Base-by-base conservation (phyloP, 2,113 vertebrate genomes). In the Sardina pilchardus region DNA sequence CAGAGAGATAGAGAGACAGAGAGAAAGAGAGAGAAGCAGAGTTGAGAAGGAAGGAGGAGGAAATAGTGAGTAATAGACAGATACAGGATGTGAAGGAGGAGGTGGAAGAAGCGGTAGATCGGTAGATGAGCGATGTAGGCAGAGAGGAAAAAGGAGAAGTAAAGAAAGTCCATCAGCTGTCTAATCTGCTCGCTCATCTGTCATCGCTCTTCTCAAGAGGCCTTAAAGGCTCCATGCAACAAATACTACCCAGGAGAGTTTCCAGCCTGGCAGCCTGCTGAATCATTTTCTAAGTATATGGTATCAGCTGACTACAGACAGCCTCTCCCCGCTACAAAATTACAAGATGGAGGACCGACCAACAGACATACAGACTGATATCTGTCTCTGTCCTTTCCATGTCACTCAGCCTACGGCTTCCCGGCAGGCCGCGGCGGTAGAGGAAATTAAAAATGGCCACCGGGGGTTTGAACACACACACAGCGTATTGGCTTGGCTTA, bases 401-500 rank as follows among this genome's bases (percentile, higher is more conserved):
- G 71, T 34, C 71, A 78, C 30, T 78, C 71, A 36, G 19, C 6
- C 4, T 30, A 75, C 16, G 80, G 84, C 42, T 48, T 59, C 82
- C 48, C 12, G 47, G 50, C 50, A 75, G 12, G 75, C 24, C 26
- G 39, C 63, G 43, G n/a, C 21, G 30, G 36, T 36, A 56, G 43
- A 21, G 44, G 59, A 45, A 83, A 86, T 84, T 14, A 83, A 50
- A 10, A 48, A n/a, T 7, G 44, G 24, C 26, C 34, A 48, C 43
- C 81, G 90, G 82, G 92, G 34, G 90, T 88, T 91, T 88, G 83
- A 84, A 71, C 87, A 80, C 63, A 80, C 63, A 78, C 71, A 90
- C 88, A 88, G 1, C 47, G 39, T 16, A 50, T 50, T 50, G 16
- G 48, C 14, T 50, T 50, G 17, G 48, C 48, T 16, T 50, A 14